Conservation (phyloP, 2,888 invertebrate species). For the Trimorus sp. region DNA sequence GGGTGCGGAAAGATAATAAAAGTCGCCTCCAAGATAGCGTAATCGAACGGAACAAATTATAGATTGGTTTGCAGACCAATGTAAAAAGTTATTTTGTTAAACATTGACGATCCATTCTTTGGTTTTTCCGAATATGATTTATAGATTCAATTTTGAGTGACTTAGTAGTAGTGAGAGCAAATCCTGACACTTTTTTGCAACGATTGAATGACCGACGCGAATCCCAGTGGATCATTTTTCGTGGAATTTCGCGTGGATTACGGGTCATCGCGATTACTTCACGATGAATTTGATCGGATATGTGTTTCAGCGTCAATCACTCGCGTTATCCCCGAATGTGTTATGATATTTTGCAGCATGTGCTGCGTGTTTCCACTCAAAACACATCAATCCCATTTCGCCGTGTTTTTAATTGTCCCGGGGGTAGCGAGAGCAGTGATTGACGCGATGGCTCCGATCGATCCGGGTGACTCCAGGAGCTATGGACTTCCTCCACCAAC, state of each 20-base stretch:
- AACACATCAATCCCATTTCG: too few species aligned
- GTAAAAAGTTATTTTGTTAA: constrained; percentile 53
- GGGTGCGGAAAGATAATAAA: constrained; percentile 42
- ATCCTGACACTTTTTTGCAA: too few species aligned
- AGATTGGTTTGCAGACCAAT: constrained; percentile 33
- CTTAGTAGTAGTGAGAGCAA: too few species aligned
- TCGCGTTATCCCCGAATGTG: too few species aligned
- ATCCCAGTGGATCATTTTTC: too few species aligned
- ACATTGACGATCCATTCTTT: too few species aligned
- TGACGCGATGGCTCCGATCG: not conserved
- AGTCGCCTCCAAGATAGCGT: constrained; percentile 29
- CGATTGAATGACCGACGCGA: too few species aligned
- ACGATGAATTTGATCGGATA: too few species aligned
- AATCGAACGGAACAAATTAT: constrained; percentile 60
- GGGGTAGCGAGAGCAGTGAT: not conserved
- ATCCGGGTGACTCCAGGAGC: not conserved
- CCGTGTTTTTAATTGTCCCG: not conserved
- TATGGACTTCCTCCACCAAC: constrained; percentile 16
- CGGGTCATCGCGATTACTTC: too few species aligned
- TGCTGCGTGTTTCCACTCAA: not conserved
- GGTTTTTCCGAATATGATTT: too few species aligned
- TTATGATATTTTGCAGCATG: not conserved
- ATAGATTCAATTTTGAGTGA: constrained; percentile 46
- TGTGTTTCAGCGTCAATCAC: too few species aligned
- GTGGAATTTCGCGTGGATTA: too few species aligned